Percentiles rank a stretch among this genome's conserved stretches.
phyloP scores from a whole-genome alignment of 2,888 invertebrate genomes.

The Hyppa rectilinea region DNA sequence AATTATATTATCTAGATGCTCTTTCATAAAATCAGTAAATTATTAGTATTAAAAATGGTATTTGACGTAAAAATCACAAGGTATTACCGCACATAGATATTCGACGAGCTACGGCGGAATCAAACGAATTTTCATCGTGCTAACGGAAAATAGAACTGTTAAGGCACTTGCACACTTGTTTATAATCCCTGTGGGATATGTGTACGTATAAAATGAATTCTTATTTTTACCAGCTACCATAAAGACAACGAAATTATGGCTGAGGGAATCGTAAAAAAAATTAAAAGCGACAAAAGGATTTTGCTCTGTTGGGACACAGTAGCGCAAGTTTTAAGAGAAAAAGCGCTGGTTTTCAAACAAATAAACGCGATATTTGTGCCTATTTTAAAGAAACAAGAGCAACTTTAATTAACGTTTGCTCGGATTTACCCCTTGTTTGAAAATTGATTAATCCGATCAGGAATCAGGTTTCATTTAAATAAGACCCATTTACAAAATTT shows the following conservation, averaged over 20 bases:
- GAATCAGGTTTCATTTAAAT: constrained; percentile 32
- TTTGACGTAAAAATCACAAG: constrained; percentile 52
- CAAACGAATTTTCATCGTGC: constrained; percentile 67
- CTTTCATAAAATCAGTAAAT: constrained; percentile 4
- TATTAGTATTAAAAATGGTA: constrained; percentile 36
- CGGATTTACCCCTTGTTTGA: constrained; percentile 1
- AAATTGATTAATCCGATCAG: constrained; percentile 29
- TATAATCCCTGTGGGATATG: constrained; percentile 10
- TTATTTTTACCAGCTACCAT: constrained; percentile 23
- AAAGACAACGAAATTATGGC: constrained; percentile 18
- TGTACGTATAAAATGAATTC: not conserved
- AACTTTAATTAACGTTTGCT: constrained; percentile 23
- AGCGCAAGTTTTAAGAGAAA: constrained; percentile 6
- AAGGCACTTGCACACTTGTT: constrained; percentile 41
- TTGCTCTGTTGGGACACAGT: constrained; percentile 7
- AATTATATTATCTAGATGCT: not conserved
- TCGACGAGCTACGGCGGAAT: constrained; percentile 48
- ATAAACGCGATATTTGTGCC: not conserved
- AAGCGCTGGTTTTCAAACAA: not conserved
- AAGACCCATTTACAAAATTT: constrained; percentile 21
- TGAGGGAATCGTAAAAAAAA: constrained; percentile 16
- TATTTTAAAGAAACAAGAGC: not conserved
- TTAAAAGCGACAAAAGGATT: constrained; percentile 20
- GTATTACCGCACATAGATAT: constrained; percentile 42
- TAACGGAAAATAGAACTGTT: constrained; percentile 55